A percentile compares a stretch with the other conserved stretches of the same genome.
Evolutionary conservation across 2,113 vertebrate species (phyloP).

Genomic region (Lepisosteus oculatus): DNA sequence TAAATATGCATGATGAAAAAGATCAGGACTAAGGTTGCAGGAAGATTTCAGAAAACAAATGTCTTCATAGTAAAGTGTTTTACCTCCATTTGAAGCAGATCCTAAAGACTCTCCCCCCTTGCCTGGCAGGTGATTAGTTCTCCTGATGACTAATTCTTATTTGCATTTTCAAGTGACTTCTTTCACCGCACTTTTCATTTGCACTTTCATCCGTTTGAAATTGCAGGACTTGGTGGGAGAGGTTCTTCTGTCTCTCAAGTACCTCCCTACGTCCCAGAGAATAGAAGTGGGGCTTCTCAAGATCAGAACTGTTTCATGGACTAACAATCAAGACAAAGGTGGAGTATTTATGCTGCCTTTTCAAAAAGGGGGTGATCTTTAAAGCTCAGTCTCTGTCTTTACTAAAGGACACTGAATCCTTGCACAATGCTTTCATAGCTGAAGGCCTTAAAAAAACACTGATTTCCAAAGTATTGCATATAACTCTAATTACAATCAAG

Average conservation of each 20-base stretch:
- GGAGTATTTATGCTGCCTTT: constrained; percentile 9
- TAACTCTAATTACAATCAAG: no score
- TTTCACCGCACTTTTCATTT: not conserved
- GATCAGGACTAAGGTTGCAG: no score
- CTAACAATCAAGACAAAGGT: constrained; percentile 35
- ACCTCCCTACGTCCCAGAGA: constrained; percentile 68
- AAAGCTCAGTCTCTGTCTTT: not conserved
- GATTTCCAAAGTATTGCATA: no score
- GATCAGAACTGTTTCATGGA: constrained; percentile 42
- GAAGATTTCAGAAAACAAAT: no score
- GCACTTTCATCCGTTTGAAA: not conserved
- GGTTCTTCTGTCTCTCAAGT: constrained; percentile 65
- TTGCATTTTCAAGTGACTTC: not conserved
- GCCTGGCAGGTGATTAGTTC: no score
- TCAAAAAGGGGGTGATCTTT: not conserved
- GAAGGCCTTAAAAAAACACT: no score
- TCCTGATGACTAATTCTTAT: not conserved
- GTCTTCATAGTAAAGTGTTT: no score
- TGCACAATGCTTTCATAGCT: no score
- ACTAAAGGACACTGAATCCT: not conserved
- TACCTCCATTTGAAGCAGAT: no score
- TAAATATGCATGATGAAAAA: no score
- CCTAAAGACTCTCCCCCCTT: no score
- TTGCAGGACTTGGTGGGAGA: constrained; percentile 66
- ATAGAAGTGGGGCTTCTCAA: constrained; percentile 68